Evolutionary conservation across 2,888 invertebrate genomes (phyloP).

Genomic region (Geotrupes spiniger): DNA sequence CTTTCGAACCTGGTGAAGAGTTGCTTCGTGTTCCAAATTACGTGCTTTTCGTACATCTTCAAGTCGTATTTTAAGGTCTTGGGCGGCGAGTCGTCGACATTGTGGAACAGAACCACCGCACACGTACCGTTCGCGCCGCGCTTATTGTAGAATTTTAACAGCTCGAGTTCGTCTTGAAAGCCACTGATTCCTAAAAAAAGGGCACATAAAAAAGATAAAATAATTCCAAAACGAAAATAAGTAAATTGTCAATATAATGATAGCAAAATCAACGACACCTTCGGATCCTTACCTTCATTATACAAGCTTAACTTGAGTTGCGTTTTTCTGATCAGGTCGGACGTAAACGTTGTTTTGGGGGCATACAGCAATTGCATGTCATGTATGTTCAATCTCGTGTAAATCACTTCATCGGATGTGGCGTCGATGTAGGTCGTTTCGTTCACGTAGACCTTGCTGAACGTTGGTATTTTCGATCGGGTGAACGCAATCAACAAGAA

Average conservation of each 20-base stretch:
- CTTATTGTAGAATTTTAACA: constrained; percentile 35
- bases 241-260: too few species aligned
- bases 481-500: constrained; percentile 44
- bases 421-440: constrained; percentile 34
- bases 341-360: constrained; percentile 38
- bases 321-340: constrained; percentile 37
- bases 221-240: background rate
- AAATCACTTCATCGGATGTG: constrained; percentile 25
- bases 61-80: constrained; percentile 40
- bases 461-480: constrained; percentile 39
- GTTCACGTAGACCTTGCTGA: constrained; percentile 38
- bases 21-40: constrained; percentile 36
- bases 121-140: constrained; percentile 26
- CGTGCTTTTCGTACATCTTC: constrained; percentile 34
- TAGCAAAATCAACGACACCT: too few species aligned
- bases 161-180: constrained; percentile 34
- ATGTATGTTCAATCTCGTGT: constrained; percentile 23
- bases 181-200: constrained; percentile 35
- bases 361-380: constrained; percentile 34
- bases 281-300: constrained; percentile 38
- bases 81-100: constrained; percentile 23
- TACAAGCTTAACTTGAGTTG: constrained; percentile 37
- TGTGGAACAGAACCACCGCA: constrained; percentile 39
- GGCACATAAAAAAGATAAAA: constrained; percentile 1
- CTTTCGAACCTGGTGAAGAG: constrained; percentile 20